Evolutionary conservation across 2,888 invertebrate species (phyloP), one percentile per base, ranked within the genome.

Genomic region (Phoenoteleia sp.): DNA sequence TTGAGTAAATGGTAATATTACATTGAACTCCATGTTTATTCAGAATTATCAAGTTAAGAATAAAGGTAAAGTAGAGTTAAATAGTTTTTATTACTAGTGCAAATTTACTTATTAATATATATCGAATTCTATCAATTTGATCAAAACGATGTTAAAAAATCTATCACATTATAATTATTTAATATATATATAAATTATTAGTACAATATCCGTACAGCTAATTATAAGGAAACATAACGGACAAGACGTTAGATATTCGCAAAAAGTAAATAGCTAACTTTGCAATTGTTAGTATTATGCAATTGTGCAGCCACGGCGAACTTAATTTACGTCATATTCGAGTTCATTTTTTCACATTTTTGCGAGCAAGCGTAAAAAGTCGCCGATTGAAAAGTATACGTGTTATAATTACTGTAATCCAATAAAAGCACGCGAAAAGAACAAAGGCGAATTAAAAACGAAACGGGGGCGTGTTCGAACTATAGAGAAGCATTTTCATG

Each of bases 401-500:
- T 39, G 52, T 39, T 21, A 17, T 66, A 80, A 72, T 80, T 80
- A 39, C 56, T 39, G 54, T 49, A 60, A 56, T 36, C 62, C 23
- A 67, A 83, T 83, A 54, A 58, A 39, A 77, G 36, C 52, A 62
- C 23, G 39, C 19, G 19, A 67, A 67, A 66, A 54, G 77, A 84
- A 84, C 81, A 77, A 85, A 85, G 58, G 69, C 47, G 52, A 77
- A 75, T 81, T 64, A 74, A 82, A 82, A 64, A 45, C 36, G 66
- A 79, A 67, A 33, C 71, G 49, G 58, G 47, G 75, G 79, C 79
- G 79, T 85, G 82, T 62, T 75, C 79, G 71, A 54, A 71, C 81
- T 56, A 75, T 71, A 71, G 49, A 52, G 67, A 67, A 85, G 47
- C 85, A 66, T 85, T 86, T 86, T 86, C 86, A 86, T 85, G 86